Evolutionary conservation across 2,888 invertebrate species (phyloP).

Genomic region (Ormyrus thymus): DNA sequence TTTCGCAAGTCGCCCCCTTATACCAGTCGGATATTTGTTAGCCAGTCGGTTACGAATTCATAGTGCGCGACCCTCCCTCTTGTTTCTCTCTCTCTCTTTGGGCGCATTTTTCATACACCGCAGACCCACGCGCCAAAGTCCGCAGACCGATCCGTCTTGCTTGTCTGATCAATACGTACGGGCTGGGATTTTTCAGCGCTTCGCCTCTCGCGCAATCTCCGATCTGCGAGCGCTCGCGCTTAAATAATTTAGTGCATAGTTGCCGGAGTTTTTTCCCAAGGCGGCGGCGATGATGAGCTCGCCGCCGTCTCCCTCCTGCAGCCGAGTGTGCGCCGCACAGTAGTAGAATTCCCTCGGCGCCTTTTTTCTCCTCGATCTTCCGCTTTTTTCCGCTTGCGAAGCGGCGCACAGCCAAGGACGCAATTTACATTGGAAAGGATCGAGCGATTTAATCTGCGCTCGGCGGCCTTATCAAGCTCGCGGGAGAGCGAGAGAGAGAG

Average conservation of each 20-base stretch:
- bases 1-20: background rate
- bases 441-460: conserved; percentile 14
- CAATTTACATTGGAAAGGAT: conserved; percentile 36
- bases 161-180: conserved; percentile 14
- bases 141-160: conserved; percentile 17
- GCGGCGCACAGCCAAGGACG: conserved; percentile 17
- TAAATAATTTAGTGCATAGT: conserved; percentile 13
- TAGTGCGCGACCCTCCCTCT: conserved; percentile 28
- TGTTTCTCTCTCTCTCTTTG: background rate
- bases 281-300: too few species aligned
- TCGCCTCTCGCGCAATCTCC: background rate
- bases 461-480: conserved; percentile 1
- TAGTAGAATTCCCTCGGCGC: background rate
- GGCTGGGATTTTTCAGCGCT: background rate
- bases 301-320: too few species aligned
- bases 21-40: background rate
- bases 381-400: background rate
- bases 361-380: background rate
- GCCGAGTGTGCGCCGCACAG: background rate
- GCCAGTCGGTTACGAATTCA: conserved; percentile 23
- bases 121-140: conserved; percentile 19
- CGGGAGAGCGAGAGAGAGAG: background rate
- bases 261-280: background rate
- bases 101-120: background rate
- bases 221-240: conserved; percentile 1